Evolutionary conservation across 2,113 vertebrate genomes (phyloP).

Genomic region (Carlito syrichta): DNA sequence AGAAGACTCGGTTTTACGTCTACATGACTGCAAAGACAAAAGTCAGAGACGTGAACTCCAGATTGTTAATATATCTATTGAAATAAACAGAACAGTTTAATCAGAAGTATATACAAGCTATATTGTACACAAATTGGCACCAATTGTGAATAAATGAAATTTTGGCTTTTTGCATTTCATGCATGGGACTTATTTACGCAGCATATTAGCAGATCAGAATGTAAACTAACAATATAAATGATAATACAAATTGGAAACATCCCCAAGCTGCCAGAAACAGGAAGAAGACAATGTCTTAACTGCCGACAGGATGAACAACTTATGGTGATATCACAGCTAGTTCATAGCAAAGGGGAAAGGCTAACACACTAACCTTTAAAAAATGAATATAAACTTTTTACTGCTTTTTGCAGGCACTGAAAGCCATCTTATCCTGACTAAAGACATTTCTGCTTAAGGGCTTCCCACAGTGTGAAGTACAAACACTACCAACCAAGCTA

Average conservation of each 20-base stretch:
- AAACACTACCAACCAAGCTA: not conserved
- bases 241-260: conserved; percentile 35
- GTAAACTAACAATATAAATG: conserved; percentile 32
- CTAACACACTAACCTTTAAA: not conserved
- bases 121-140: not conserved
- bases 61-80: not conserved
- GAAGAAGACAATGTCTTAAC: not conserved
- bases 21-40: not conserved
- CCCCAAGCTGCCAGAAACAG: conserved; percentile 12
- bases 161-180: not conserved
- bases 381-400: not conserved
- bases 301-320: not conserved
- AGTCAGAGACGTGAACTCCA: not conserved
- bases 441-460: not conserved
- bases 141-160: not conserved
- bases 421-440: not conserved
- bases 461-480: not conserved
- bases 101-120: not conserved
- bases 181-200: not conserved
- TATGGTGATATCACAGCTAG: not conserved
- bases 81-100: not conserved
- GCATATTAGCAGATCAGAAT: not conserved
- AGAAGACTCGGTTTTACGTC: not conserved
- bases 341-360: not conserved
- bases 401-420: not conserved